These are phyloP conservation scores for Alethe diademata DNA, from an alignment of 2,113 vertebrate genomes.

Conservation along the genomic window DNA sequence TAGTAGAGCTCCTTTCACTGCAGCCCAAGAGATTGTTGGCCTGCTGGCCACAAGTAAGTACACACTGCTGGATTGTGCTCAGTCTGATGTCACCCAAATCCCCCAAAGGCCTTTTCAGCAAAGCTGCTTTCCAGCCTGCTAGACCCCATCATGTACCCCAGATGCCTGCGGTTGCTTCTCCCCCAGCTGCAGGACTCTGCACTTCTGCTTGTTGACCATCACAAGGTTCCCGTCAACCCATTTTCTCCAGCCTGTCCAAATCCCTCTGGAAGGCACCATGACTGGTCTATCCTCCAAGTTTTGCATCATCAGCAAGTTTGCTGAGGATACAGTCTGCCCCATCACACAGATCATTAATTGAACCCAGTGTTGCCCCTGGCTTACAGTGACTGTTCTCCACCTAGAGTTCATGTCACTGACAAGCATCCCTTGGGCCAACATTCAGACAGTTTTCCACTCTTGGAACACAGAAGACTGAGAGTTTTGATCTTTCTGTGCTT, in stretches of 20 bases:
- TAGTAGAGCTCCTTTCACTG: neutral
- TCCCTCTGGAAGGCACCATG: neutral
- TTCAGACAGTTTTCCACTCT: neutral
- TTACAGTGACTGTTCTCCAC: neutral
- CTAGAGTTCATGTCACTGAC: neutral
- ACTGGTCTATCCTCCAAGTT: neutral
- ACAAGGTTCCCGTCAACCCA: neutral
- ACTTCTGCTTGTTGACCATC: neutral
- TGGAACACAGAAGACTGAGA: no score
- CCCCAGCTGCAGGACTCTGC: neutral
- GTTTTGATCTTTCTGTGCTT: no score
- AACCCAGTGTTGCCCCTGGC: neutral
- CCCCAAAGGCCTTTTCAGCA: neutral
- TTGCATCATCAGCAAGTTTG: neutral
- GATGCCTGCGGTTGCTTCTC: neutral
- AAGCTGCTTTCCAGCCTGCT: neutral
- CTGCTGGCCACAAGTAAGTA: no score
- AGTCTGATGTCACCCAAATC: neutral
- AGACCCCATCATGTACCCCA: neutral
- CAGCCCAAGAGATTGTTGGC: neutral
- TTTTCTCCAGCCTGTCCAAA: neutral
- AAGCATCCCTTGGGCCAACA: accelerated
- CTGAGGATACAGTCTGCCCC: neutral
- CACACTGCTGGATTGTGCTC: neutral
- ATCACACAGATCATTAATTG: neutral